Base-by-base conservation (phyloP, 2,797 vertebrate genomes). In the Hippoglossus hippoglossus region DNA sequence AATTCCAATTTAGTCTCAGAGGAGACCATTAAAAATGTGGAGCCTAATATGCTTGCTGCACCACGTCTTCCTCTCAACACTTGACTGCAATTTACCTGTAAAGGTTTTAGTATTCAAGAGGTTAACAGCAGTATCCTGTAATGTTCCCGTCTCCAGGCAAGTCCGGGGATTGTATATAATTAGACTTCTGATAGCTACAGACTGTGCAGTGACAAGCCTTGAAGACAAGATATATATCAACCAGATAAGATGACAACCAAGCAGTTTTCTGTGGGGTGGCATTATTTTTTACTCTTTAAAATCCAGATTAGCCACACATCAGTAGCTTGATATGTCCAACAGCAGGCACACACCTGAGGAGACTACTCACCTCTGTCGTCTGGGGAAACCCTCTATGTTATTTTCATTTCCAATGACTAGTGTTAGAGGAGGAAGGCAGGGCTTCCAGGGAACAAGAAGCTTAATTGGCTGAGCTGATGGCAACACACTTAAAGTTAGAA, bases 401-500 rank as follows among this genome's bases (percentile, higher is more conserved):
- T 92, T 91, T 92, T 88, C 85, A 91, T 92, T 85, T 75, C 83
- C 83, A 91, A 80, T 88, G 85, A 87, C 84, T 80, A 31, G 68
- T 65, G 73, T 81, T 64, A 49, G 76, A 83, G 63, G 79, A 81
- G 78, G 76, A 86, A 87, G 60, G 74, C 73, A 85, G 76, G 80
- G 79, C 78, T 86, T 77, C 51, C 67, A 81, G 88, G 82, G 68
- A 91, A 85, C 81, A 76, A 87, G 84, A 81, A 57, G 73, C 89
- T 93, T 95, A 94, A 95, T 94, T 95, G 93, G 91, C 91, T 22
- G 53, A 85, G 92, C 87, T 91, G 88, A 92, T 93, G 89, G 92
- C 87, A 88, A 89, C 75, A 28, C 88, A 93, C 83, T 91, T 88
- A 81, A 89, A 92, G 90, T 86, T 89, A 87, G 88, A 91, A 91